These are phyloP conservation scores for Zapus hudsonius DNA, from an alignment of 2,113 vertebrate genomes.

Conservation along the genomic window DNA sequence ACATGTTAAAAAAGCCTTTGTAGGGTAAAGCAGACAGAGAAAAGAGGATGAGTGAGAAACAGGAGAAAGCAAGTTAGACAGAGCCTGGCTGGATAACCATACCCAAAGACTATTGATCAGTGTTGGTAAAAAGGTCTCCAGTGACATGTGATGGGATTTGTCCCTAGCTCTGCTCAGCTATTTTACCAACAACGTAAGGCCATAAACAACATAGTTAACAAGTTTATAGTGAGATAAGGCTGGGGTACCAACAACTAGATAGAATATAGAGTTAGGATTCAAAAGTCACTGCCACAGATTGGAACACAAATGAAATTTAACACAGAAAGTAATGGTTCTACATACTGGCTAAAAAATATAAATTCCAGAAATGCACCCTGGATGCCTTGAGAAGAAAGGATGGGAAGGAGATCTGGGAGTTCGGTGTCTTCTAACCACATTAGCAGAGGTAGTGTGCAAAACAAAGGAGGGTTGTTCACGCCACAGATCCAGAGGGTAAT, in stretches of 20 bases:
- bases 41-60: not conserved
- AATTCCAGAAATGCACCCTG: not conserved
- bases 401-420: not conserved
- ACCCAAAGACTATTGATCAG: not conserved
- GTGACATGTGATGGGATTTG: conserved; percentile 36
- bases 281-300: not conserved
- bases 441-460: not conserved
- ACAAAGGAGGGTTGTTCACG: not conserved
- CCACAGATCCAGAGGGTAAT: not conserved
- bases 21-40: conserved; percentile 18
- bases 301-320: conserved; percentile 31
- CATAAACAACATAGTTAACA: conserved; percentile 18
- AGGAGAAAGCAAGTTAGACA: not conserved
- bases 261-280: not conserved
- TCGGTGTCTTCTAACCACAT: not conserved
- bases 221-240: not conserved
- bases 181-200: conserved; percentile 59
- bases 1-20: not conserved
- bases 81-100: not conserved
- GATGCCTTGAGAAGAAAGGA: conserved; percentile 2
- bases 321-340: conserved; percentile 13
- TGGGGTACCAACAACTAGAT: not conserved
- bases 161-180: conserved; percentile 36
- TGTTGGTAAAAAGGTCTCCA: conserved; percentile 42
- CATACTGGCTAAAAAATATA: not conserved